Evolutionary conservation across 2,888 invertebrate genomes (phyloP), one percentile per base, ranked within the genome.

Genomic region (Pegoplata infirma): DNA sequence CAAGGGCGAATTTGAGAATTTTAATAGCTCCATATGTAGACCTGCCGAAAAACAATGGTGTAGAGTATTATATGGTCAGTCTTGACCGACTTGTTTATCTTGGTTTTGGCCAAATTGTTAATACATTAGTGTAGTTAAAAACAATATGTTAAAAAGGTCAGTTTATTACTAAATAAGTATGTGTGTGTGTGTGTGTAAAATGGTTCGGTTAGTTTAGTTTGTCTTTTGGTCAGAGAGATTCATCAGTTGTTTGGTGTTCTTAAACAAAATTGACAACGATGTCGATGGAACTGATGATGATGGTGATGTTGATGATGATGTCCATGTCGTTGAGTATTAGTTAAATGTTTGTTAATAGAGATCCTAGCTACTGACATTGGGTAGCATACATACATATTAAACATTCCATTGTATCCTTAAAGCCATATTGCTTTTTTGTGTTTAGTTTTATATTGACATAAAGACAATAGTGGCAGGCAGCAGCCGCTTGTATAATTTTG

Each of bases 311-410:
- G 51, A 7, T 71, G 46, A 14, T 53, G 46, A 53, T 17, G 40
- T 16, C 40, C 32, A 25, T 73, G 44, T 64, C 36, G 58, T 73
- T 73, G 25, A 64, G 72, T 58, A 66, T 58, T 61, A 58, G 44
- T 51, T 58, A 56, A 61, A 67, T 67, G 47, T 76, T 66, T 76
- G 61, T 61, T 67, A 72, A 76, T 21, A 63, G 47, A 49, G 47
- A 49, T 56, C 36, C 21, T 16, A 55, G 23, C 32, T 32, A 14
- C 51, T 32, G 55, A 4, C 51, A 23, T 19, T 5, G 36, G 69
- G 46, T 23, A 25, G 14, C 28, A 55, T n/a, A n/a, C n/a, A n/a
- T n/a, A n/a, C n/a, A n/a, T 47, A 36, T 49, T 61, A 53, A 47
- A 76, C 51, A 23, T 51, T 44, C 44, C 46, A 23, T 53, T 51